phyloP scores from a whole-genome alignment of 2,797 vertebrate species.

The Microtus agrestis region DNA sequence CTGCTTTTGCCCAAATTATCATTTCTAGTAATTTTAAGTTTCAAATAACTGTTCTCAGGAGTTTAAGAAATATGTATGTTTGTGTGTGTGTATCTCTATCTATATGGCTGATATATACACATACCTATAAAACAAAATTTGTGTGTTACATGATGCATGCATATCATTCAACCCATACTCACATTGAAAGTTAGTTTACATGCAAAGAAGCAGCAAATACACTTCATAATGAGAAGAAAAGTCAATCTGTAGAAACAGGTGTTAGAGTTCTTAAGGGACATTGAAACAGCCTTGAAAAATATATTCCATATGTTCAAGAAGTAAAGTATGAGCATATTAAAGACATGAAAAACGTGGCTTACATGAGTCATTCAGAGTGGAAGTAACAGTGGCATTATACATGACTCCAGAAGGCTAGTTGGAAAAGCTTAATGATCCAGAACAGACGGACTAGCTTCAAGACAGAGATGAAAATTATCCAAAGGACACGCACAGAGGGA shows the following conservation, averaged over 20 bases:
- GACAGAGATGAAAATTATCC: not conserved
- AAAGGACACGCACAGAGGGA: slow-evolving; percentile 10
- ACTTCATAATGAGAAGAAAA: slow-evolving; percentile 41
- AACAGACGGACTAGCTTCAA: not conserved
- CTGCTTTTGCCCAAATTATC: not conserved
- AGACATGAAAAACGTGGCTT: slow-evolving; percentile 10
- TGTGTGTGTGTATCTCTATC: not conserved
- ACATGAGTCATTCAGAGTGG: slow-evolving; percentile 15
- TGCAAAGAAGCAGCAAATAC: slow-evolving; percentile 43
- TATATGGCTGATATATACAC: not conserved
- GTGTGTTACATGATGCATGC: not conserved
- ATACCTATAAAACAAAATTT: not conserved
- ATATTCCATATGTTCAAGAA: slow-evolving; percentile 61
- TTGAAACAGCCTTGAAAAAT: slow-evolving; percentile 41
- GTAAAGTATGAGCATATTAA: slow-evolving; percentile 35
- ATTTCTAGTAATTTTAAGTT: not conserved
- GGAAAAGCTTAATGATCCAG: too few species aligned
- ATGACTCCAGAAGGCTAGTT: not conserved
- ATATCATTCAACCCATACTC: not conserved
- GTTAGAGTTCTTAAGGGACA: slow-evolving; percentile 37
- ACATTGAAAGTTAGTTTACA: not conserved
- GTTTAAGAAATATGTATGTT: slow-evolving; percentile 9
- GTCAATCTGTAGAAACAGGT: slow-evolving; percentile 62
- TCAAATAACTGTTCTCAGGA: not conserved
- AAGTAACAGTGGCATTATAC: not conserved